phyloP scores from a whole-genome alignment of 2,113 vertebrate genomes.

The Dasyprocta punctata region DNA sequence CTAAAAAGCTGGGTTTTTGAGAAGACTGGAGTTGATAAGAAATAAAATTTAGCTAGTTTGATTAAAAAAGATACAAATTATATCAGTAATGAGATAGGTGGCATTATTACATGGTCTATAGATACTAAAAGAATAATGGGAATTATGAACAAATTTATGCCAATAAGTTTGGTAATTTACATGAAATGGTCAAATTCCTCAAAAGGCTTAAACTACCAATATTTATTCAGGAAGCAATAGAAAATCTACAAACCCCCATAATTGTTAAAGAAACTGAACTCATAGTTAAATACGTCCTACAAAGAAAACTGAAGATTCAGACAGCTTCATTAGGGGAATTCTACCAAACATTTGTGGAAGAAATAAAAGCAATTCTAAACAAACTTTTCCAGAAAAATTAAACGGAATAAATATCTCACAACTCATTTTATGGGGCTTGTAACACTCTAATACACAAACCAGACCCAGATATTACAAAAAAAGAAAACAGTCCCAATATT shows the following conservation, averaged over 20 bases:
- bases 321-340: neutral
- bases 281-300: neutral
- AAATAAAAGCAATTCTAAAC: neutral
- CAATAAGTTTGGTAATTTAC: neutral
- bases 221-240: neutral
- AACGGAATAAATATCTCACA: neutral
- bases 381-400: neutral
- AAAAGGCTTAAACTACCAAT: neutral
- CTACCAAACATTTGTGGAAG: neutral
- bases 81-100: neutral
- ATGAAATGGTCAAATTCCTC: neutral
- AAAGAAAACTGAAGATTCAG: neutral
- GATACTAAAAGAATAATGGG: neutral
- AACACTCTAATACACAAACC: neutral
- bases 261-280: neutral
- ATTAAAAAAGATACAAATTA: neutral
- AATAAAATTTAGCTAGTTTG: neutral
- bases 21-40: neutral
- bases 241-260: neutral
- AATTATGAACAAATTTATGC: neutral
- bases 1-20: neutral
- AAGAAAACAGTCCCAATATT: neutral
- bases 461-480: neutral
- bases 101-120: neutral
- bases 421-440: neutral